Conservation (phyloP, 30 jellyfish, hydroid and myxozoan species). For the Chironex yamaguchii region DNA sequence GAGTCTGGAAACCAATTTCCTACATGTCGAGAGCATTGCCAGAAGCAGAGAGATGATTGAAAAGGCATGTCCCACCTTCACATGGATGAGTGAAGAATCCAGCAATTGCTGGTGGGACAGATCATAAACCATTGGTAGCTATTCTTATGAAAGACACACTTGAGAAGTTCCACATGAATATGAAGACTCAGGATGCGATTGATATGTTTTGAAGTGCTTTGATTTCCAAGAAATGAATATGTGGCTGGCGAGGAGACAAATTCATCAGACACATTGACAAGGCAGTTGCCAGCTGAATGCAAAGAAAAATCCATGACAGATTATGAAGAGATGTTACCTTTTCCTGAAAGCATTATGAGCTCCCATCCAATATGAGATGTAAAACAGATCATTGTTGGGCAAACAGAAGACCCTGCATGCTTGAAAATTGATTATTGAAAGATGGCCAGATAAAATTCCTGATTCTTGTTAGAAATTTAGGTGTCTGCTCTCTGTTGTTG, state of each 20-base stretch:
- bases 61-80: slow-evolving; percentile 13
- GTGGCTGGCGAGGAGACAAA: background rate
- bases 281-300: slow-evolving; percentile 13
- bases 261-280: slow-evolving; percentile 8
- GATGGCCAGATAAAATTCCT: slow-evolving; percentile 36
- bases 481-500: slow-evolving; percentile 9
- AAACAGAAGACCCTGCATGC: slow-evolving; percentile 22
- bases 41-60: slow-evolving; percentile 15
- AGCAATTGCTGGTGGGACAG: background rate
- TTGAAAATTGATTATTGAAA: background rate
- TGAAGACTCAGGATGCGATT: slow-evolving; percentile 17
- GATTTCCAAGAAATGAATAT: slow-evolving; percentile 7
- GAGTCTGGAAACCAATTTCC: slow-evolving; percentile 6
- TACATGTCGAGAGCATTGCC: slow-evolving; percentile 1
- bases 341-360: slow-evolving; percentile 22
- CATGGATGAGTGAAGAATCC: slow-evolving; percentile 27
- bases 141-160: background rate
- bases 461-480: background rate
- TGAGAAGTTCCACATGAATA: slow-evolving; percentile 3
- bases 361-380: slow-evolving; percentile 12
- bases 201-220: slow-evolving; percentile 22
- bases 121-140: background rate
- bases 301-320: slow-evolving; percentile 2
- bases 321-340: slow-evolving; percentile 3
- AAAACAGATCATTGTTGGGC: slow-evolving; percentile 7